phyloP scores from a whole-genome alignment of 2,888 invertebrate genomes.

The Parnassius glacialis region DNA sequence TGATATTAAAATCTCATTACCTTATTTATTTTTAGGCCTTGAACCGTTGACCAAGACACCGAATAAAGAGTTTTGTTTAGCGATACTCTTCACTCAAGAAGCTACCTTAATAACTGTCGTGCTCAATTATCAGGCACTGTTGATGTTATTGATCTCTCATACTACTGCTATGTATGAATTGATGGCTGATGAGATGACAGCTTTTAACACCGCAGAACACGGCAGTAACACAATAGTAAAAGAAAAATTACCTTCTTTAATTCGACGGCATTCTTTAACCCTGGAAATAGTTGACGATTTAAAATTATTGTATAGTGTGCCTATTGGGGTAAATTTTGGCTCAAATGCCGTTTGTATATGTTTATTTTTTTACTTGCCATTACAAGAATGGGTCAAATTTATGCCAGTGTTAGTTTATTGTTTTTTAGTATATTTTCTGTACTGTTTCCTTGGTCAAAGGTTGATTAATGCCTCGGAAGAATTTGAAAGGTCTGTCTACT shows the following conservation, averaged over 20 bases:
- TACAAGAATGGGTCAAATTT: slow-evolving; percentile 54
- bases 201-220: slow-evolving; percentile 40
- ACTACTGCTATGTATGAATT: slow-evolving; percentile 58
- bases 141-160: slow-evolving; percentile 58
- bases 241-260: slow-evolving; percentile 43
- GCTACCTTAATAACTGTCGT: slow-evolving; percentile 44
- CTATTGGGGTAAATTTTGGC: slow-evolving; percentile 63
- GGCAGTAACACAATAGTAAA: slow-evolving; percentile 39
- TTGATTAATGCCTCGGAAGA: slow-evolving; percentile 57
- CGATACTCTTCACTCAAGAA: slow-evolving; percentile 48
- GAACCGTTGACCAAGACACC: slow-evolving; percentile 49
- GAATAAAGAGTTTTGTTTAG: slow-evolving; percentile 51
- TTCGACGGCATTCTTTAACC: slow-evolving; percentile 48
- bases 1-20: too few relatives aligned
- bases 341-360: slow-evolving; percentile 58
- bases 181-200: slow-evolving; percentile 52
- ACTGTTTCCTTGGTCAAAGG: slow-evolving; percentile 63
- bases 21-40: slow-evolving; percentile 47
- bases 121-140: slow-evolving; percentile 57
- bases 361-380: slow-evolving; percentile 55
- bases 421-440: slow-evolving; percentile 60
- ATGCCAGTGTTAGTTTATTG: slow-evolving; percentile 57
- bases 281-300: slow-evolving; percentile 48
- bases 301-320: slow-evolving; percentile 54
- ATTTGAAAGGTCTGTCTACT: slow-evolving; percentile 59